Percentiles rank a stretch among this genome's conserved stretches.
phyloP scores from a whole-genome alignment of 2,113 vertebrate genomes.

The Trichechus manatus region DNA sequence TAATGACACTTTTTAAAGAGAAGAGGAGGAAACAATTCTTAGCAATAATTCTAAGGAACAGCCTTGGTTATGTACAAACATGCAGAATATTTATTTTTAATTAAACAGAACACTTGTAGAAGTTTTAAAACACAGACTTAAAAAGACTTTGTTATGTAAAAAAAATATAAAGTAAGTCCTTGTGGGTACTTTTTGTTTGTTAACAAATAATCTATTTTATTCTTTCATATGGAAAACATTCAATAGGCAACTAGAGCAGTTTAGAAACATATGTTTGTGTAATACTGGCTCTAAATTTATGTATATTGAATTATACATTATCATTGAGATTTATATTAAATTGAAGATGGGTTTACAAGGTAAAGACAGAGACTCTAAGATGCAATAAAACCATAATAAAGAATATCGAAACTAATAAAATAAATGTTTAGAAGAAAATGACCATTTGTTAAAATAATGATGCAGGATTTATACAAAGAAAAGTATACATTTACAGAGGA shows the following conservation, averaged over 20 bases:
- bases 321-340: neutral
- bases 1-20: neutral
- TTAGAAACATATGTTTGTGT: neutral
- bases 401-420: constrained; percentile 24
- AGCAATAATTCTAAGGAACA: constrained; percentile 46
- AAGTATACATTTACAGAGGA: neutral
- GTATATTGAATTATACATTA: neutral
- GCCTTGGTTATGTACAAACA: constrained; percentile 29
- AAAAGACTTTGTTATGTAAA: constrained; percentile 32
- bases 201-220: constrained; percentile 23
- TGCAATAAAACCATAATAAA: constrained; percentile 12
- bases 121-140: constrained; percentile 42
- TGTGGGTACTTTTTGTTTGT: constrained; percentile 30
- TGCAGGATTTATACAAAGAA: neutral
- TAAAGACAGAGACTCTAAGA: constrained; percentile 12
- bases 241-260: neutral
- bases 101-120: neutral
- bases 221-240: neutral
- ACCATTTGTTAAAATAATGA: neutral
- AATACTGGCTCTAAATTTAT: constrained; percentile 31
- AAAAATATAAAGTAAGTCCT: constrained; percentile 30
- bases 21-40: neutral
- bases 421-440: constrained; percentile 28
- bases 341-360: neutral
- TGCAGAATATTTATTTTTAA: neutral